Base-by-base conservation (phyloP, 2,113 vertebrate species). In the Bambusicola thoracicus region DNA sequence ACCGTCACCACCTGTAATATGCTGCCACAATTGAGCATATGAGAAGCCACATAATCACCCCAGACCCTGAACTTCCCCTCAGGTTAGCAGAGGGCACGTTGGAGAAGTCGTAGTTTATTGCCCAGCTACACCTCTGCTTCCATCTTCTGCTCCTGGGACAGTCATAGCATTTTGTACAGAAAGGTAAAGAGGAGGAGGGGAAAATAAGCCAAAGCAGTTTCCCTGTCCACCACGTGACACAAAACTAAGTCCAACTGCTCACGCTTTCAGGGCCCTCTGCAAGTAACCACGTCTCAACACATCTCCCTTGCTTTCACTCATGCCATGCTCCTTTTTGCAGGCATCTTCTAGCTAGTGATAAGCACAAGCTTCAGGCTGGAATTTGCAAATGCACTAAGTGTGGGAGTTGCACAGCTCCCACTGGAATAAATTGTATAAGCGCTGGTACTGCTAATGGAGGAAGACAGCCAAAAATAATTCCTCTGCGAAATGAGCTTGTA, bases 381-480 rank as follows among this genome's bases (percentile, higher is more conserved):
- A 93, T 92, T 7, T 62, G 84, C 74, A 95, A 93, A 73, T 53
- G 77, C 89, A 89, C 21, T 0, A 3, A 68, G 44, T 22, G 91
- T 76, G 58, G 92, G 86, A 93, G 83, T 49, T 55, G 75, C 41
- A 66, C 49, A 34, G 2, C 19, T 89, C 78, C 84, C 74, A 61
- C 29, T 43, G 68, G 81, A 92, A 89, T 87, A 69, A 85, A 74
- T 2, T 41, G 40, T 10, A 8, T n/a, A 72, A 94, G 83, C 56
- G 62, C 43, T 48, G 82, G 38, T 65, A 82, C 59, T 29, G 72
- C 84, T 95, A 93, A 94, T 89, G 89, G 94, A 91, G 59, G 73
- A 83, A 66, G 59, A 55, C 21, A 0, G 84, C 59, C 72, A 92
- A 75, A 68, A 83, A 62, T 17, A 48, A 77, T 30, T 70, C 79